A percentile compares a stretch with the other conserved stretches of the same genome.
Conservation (phyloP, 2,797 vertebrate genomes). For the Urocyon cinereoargenteus region DNA sequence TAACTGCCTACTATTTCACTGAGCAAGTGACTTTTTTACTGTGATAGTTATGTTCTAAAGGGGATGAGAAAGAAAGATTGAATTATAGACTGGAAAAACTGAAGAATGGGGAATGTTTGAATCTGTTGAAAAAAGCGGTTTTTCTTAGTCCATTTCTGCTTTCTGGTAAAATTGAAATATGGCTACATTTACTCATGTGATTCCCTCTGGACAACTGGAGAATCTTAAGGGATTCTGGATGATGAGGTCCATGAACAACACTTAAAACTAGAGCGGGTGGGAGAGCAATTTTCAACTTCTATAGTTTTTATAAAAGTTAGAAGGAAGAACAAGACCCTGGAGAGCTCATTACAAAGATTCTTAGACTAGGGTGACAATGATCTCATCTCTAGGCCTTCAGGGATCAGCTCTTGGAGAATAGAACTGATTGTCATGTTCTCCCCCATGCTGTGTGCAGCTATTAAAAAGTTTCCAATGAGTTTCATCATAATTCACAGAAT, state of each 20-base stretch:
- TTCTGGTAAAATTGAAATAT: background rate
- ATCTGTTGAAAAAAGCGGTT: background rate
- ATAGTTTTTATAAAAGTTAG: conserved; percentile 32
- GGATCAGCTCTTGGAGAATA: background rate
- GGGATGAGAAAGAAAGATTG: background rate
- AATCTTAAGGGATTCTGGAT: conserved; percentile 14
- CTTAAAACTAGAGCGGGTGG: background rate
- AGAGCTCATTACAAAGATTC: conserved; percentile 61
- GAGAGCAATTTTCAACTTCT: background rate
- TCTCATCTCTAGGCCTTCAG: conserved; percentile 3
- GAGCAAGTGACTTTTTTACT: background rate
- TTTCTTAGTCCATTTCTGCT: background rate
- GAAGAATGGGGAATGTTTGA: background rate
- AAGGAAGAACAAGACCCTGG: conserved; percentile 26
- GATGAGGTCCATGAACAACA: background rate
- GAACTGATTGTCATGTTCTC: conserved; percentile 31
- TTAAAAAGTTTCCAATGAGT: conserved; percentile 77
- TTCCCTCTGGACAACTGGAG: background rate
- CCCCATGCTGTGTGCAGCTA: background rate
- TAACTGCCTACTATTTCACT: background rate
- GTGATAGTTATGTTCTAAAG: background rate
- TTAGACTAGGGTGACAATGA: background rate
- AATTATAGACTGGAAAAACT: background rate
- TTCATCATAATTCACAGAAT: conserved; percentile 49
- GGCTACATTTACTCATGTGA: background rate